Evolutionary conservation across 2,113 vertebrate genomes (phyloP).

Genomic region (Callaeas wilsoni): DNA sequence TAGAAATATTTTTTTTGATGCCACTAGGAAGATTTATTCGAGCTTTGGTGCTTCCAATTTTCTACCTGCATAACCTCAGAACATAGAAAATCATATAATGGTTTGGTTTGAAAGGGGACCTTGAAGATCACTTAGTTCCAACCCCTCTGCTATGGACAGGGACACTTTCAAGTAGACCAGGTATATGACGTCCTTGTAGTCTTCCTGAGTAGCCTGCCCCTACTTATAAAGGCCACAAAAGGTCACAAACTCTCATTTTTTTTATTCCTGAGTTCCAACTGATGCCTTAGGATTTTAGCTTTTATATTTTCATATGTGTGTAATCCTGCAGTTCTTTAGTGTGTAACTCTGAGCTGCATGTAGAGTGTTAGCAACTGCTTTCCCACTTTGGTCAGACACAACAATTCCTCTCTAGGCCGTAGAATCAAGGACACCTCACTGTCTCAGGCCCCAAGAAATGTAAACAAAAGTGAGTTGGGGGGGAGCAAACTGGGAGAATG

Average conservation of each 20-base stretch:
- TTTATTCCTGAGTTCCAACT: too few relatives aligned
- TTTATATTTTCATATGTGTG: too few relatives aligned
- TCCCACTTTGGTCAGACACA: too few relatives aligned
- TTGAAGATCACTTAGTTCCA: neutral
- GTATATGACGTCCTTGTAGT: neutral
- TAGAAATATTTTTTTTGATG: neutral
- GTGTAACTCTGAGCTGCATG: too few relatives aligned
- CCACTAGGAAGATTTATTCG: neutral
- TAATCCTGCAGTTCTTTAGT: too few relatives aligned
- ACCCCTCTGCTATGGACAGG: neutral
- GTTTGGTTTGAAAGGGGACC: neutral
- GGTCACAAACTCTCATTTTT: neutral
- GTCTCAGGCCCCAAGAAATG: too few relatives aligned
- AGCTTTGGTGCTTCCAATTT: neutral
- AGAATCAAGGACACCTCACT: too few relatives aligned
- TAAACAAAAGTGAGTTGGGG: too few relatives aligned
- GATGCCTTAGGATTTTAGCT: too few relatives aligned
- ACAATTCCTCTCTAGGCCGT: too few relatives aligned
- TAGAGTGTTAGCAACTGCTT: too few relatives aligned
- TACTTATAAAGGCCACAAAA: neutral
- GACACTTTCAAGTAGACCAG: neutral
- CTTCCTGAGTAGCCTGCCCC: neutral
- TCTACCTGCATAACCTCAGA: rapidly evolving
- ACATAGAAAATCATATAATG: neutral
- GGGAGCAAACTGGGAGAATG: too few relatives aligned